phyloP scores from a whole-genome alignment of 2,888 invertebrate species.

The Dimorphilus gyrociliatus region DNA sequence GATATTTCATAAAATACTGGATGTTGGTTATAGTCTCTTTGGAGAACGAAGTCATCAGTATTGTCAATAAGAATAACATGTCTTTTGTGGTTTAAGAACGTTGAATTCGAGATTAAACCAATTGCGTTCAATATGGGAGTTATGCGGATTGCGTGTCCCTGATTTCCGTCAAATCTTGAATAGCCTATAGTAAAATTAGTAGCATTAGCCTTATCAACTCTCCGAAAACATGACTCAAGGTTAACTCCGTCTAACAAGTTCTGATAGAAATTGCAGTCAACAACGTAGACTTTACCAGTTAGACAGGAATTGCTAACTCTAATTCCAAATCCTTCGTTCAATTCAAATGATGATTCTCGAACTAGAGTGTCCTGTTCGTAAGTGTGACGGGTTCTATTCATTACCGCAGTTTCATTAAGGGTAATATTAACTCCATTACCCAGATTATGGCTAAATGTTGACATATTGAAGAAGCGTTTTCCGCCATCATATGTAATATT shows the following conservation, averaged over 20 bases:
- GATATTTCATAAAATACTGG: conserved; percentile 26
- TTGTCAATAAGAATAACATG: conserved; percentile 73
- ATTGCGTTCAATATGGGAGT: conserved; percentile 30
- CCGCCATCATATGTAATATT: conserved; percentile 92
- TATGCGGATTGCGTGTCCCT: conserved; percentile 27
- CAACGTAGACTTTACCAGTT: conserved; percentile 45
- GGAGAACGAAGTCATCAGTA: conserved; percentile 38
- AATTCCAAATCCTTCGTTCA: conserved; percentile 72
- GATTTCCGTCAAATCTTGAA: conserved; percentile 24
- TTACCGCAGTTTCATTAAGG: conserved; percentile 20
- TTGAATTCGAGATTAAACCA: conserved; percentile 54
- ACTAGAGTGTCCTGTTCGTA: conserved; percentile 37
- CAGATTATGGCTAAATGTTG: conserved; percentile 65
- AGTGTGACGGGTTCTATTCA: conserved; percentile 26
- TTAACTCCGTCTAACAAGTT: conserved; percentile 63
- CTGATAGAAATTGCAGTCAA: conserved; percentile 73
- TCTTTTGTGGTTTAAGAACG: conserved; percentile 61
- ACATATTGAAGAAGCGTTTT: conserved; percentile 70
- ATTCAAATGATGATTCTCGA: conserved; percentile 55
- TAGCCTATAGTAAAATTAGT: conserved; percentile 33
- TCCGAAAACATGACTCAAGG: conserved; percentile 63
- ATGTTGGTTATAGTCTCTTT: conserved; percentile 26
- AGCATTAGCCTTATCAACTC: conserved; percentile 6
- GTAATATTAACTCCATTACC: conserved; percentile 45
- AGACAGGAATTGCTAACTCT: conserved; percentile 80